phyloP scores from a whole-genome alignment of 2,113 vertebrate genomes.

The Psammodynastes pulverulentus region DNA sequence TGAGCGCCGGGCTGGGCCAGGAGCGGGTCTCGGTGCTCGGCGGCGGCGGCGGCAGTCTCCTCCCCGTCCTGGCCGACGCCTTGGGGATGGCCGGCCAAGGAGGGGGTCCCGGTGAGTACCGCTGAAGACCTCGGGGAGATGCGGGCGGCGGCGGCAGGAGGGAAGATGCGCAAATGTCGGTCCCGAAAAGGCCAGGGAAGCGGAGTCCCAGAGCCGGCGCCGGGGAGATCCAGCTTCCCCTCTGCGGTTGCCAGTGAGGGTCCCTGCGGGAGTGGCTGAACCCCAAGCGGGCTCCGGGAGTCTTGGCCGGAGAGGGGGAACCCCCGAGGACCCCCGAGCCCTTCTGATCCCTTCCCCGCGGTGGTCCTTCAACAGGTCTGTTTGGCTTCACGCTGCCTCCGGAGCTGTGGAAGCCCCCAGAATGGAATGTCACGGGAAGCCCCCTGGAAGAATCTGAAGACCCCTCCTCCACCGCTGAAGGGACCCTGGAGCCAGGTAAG shows the following conservation, averaged over 20 bases:
- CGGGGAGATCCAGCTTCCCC: background rate
- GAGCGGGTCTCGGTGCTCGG: conserved; percentile 32
- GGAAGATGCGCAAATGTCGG: background rate
- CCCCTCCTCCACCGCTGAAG: background rate
- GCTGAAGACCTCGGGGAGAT: background rate
- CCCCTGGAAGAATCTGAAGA: background rate
- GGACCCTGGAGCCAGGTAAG: background rate
- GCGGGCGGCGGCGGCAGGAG: too few relatives aligned
- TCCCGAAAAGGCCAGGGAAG: background rate
- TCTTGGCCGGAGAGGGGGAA: background rate
- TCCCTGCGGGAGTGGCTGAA: background rate
- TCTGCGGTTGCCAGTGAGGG: background rate
- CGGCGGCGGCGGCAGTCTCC: background rate
- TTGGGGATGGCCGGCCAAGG: conserved; percentile 56
- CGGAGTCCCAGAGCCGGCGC: background rate
- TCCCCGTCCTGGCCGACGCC: background rate
- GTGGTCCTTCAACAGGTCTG: conserved; percentile 51
- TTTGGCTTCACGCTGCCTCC: conserved; percentile 53
- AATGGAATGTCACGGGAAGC: conserved; percentile 29
- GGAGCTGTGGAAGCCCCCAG: background rate
- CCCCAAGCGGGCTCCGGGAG: background rate
- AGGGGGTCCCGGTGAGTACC: conserved; percentile 59
- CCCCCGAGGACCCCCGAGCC: too few relatives aligned
- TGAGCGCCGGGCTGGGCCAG: conserved; percentile 49
- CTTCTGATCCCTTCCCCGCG: background rate